Conservation (phyloP, 2,797 vertebrate genomes). For the Denticeps clupeoides region DNA sequence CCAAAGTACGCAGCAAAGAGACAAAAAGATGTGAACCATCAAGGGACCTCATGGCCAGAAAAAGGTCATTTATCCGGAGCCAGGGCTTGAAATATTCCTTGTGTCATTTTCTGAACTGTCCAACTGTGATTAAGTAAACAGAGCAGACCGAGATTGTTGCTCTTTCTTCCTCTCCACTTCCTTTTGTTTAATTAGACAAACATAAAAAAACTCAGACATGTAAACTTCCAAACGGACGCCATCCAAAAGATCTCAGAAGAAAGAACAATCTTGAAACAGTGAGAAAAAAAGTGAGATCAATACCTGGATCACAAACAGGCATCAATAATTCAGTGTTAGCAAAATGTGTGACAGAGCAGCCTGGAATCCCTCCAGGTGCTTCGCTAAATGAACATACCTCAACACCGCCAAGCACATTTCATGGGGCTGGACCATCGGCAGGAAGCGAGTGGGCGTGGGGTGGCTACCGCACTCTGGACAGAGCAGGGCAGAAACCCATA, state of each 20-base stretch:
- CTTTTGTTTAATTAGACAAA: conserved; percentile 32
- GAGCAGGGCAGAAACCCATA: too few relatives aligned
- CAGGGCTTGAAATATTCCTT: conserved; percentile 30
- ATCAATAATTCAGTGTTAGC: too few relatives aligned
- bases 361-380: too few relatives aligned
- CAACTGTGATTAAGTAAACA: conserved; percentile 35
- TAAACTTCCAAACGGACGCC: conserved; percentile 25
- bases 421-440: too few relatives aligned
- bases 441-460: too few relatives aligned
- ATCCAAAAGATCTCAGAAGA: conserved; percentile 23
- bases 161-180: conserved; percentile 22
- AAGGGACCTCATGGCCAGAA: conserved; percentile 26
- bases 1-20: conserved; percentile 30
- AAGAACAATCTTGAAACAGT: conserved; percentile 5
- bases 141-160: conserved; percentile 23
- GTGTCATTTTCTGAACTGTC: conserved; percentile 27
- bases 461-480: too few relatives aligned
- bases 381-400: too few relatives aligned
- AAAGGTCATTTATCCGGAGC: conserved; percentile 27
- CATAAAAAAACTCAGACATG: conserved; percentile 28
- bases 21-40: conserved; percentile 22
- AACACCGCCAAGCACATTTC: too few relatives aligned
- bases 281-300: background rate
- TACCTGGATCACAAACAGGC: too few relatives aligned
- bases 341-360: too few relatives aligned